Base-by-base conservation (phyloP, 2,888 invertebrate species). In the Ochropleura leucogaster region DNA sequence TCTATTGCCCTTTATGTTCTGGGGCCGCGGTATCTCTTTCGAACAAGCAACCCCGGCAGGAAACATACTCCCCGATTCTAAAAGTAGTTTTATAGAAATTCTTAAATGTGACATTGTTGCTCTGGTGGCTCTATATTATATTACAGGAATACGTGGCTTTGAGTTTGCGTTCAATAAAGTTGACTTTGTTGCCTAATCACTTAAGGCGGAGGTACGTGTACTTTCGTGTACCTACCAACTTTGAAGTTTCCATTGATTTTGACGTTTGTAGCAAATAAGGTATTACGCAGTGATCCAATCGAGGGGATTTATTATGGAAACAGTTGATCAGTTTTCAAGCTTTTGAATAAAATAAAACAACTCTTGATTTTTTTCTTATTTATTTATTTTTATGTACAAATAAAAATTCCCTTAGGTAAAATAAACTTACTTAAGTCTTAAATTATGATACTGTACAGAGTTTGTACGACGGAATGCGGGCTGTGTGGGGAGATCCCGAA, bases 341-440 rank as follows among this genome's bases (percentile, higher is more conserved):
- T 18, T 46, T 20, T 30, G 5, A 47, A 1, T 16, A 51, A 60
- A 83, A 83, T 59, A 77, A 83, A 81, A 84, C 65, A 9, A 86
- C 57, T 47, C 68, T 66, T 65, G 66, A 69, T 83, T 77, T 88
- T 80, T 88, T 87, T 89, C 85, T 85, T 91, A 82, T 89, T 87
- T 85, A 30, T 86, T 93, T 93, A 88, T 89, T 94, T 94, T 94
- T 95, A 95, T 95, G 94, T 96, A 96, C 95, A 96, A 95, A 93
- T 95, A 95, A 86, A 94, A 95, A 94, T 91, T 93, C 92, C 93
- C 94, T 93, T 94, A 94, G 83, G 92, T 92, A 91, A 91, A 83
- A 90, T 94, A 93, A 92, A 92, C 93, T 93, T 95, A 95, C 89
- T 92, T 94, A 91, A 92, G 87, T 88, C 95, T 95, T 95, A 95